Base-by-base conservation (phyloP, 2,113 vertebrate species). In the Microtus montanus region DNA sequence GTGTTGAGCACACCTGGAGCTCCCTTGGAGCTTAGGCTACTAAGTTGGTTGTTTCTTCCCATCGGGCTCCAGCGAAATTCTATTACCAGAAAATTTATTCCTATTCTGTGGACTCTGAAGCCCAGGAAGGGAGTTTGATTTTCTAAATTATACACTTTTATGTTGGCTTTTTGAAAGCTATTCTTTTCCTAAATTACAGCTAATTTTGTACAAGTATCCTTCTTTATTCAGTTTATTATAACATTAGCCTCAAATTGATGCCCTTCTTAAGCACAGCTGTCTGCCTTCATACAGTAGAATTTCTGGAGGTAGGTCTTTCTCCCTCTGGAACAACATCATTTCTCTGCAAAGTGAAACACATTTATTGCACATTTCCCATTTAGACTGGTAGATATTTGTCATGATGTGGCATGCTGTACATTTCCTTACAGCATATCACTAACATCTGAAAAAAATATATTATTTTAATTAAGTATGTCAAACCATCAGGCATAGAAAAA, bases 401-500 rank as follows among this genome's bases (percentile, higher is more conserved):
- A 87, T 64, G 28, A 35, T 87, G 70, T 77, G 83, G 71, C 80
- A 95, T 15, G 35, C 24, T 71, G 70, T 92, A n/a, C 44, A 78
- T 89, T 64, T 96, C 73, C 63, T 86, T 89, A 83, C 35, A 74
- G 78, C n/a, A 58, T 73, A 86, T 63, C 87, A 95, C 85, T 61
- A 85, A 22, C 49, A 78, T 89, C 74, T 92, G 87, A 52, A 93
- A 96, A 96, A 97, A 93, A 93, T 78, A 52, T 38, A 93, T 92
- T 77, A 83, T 83, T 96, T 90, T 82, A 96, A 74, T 96, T 95
- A 95, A 58, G n/a, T 89, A n/a, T 77, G 66, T 90, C 90, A 96
- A 96, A 71, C 41, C 90, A 95, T 54, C 90, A 86, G 68, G 77
- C 91, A 94, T 68, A 82, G 84, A 71, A 93, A 91, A 90, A 75